These are phyloP conservation scores for Zaprionus lachaisei DNA, from an alignment of 1,140 invertebrate species.

Conservation along the genomic window DNA sequence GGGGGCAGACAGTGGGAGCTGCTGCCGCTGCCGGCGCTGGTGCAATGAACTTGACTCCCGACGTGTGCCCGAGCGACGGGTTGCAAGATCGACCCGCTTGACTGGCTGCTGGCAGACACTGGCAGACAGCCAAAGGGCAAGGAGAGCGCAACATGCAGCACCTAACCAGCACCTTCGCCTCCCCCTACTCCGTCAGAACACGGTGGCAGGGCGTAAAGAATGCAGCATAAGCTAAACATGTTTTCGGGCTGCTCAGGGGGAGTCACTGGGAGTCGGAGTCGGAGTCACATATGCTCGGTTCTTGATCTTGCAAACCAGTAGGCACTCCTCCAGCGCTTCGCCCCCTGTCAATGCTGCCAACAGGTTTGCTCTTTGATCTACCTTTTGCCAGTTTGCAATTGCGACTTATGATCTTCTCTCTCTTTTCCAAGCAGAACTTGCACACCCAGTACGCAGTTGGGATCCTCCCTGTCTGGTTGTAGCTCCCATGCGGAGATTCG, in stretches of 20 bases:
- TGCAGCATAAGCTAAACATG: slow-evolving; percentile 54
- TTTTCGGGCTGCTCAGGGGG: slow-evolving; percentile 18
- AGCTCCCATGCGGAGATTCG: slow-evolving; percentile 57
- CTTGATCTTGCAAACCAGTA: slow-evolving; percentile 37
- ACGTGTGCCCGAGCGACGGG: slow-evolving; percentile 2
- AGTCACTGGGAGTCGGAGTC: not conserved
- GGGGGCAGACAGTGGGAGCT: not conserved
- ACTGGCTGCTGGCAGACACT: slow-evolving; percentile 56
- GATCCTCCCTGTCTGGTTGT: not conserved
- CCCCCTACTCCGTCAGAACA: not conserved
- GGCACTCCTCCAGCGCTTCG: not conserved
- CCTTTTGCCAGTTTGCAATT: slow-evolving; percentile 21
- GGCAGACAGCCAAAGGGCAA: slow-evolving; percentile 49
- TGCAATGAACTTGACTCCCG: slow-evolving; percentile 71
- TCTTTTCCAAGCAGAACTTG: not conserved
- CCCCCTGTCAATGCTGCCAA: slow-evolving; percentile 4
- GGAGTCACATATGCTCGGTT: slow-evolving; percentile 40
- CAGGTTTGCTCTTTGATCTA: slow-evolving; percentile 56
- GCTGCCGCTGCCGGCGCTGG: slow-evolving; percentile 24
- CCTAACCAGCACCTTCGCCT: not conserved
- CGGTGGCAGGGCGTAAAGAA: slow-evolving; percentile 8
- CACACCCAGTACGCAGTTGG: not conserved
- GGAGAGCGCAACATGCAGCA: slow-evolving; percentile 14
- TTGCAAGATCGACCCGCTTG: slow-evolving; percentile 64
- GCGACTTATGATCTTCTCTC: slow-evolving; percentile 66